These are phyloP conservation scores for Callinectes sapidus DNA, from an alignment of 2,888 invertebrate genomes.

Conservation along the genomic window DNA sequence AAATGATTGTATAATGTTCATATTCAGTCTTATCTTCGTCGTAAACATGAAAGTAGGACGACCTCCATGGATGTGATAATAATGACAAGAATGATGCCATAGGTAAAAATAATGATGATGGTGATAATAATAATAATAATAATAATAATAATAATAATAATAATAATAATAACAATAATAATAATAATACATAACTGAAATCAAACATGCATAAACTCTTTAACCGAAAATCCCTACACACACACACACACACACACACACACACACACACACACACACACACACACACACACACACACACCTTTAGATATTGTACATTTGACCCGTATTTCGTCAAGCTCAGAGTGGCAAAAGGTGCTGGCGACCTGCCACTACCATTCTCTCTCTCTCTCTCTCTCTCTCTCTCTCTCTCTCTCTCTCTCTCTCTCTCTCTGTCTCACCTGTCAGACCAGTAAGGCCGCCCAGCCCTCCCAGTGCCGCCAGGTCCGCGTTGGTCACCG, in stretches of 20 bases:
- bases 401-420: constrained; percentile 45
- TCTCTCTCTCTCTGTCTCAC: constrained; percentile 53
- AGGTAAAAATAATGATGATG: background rate
- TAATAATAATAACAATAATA: background rate
- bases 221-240: background rate
- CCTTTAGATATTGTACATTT: constrained; percentile 2
- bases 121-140: background rate
- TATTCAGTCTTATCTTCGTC: background rate
- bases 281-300: constrained; percentile 10
- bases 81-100: background rate
- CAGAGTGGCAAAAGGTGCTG: background rate
- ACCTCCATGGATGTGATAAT: background rate
- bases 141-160: background rate
- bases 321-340: background rate
- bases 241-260: constrained; percentile 39
- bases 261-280: constrained; percentile 37
- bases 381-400: constrained; percentile 40
- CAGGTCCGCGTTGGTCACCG: constrained; percentile 49
- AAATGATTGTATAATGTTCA: background rate
- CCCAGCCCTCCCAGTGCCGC: constrained; percentile 55
- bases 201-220: background rate
- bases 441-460: constrained; percentile 51
- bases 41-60: background rate
- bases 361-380: background rate
- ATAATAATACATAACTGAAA: background rate